Evolutionary conservation across 2,888 invertebrate species (phyloP).

Genomic region (Autographa gamma): DNA sequence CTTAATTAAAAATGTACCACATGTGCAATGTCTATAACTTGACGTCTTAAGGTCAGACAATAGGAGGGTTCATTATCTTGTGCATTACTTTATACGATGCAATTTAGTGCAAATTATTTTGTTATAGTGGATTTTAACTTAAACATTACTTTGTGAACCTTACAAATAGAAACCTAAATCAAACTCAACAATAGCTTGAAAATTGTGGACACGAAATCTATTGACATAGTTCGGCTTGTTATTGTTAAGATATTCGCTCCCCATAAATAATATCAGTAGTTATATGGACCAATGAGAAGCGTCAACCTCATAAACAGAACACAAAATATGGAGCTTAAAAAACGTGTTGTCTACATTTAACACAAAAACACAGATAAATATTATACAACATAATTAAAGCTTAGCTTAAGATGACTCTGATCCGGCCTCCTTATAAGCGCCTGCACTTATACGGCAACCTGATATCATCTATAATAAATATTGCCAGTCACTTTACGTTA

Average conservation of each 20-base stretch:
- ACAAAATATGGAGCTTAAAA: conserved; percentile 5
- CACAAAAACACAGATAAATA: conserved; percentile 33
- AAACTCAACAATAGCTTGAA: no score
- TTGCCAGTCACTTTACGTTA: conserved; percentile 49
- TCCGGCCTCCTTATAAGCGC: conserved; percentile 50
- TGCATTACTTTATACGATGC: neutral
- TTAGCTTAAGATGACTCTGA: conserved; percentile 39
- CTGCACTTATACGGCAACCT: conserved; percentile 68
- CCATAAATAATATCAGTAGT: neutral
- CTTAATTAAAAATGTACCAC: neutral
- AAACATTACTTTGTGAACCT: neutral
- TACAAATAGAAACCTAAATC: neutral
- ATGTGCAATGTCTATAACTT: conserved; percentile 5
- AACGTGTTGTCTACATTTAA: neutral
- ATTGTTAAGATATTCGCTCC: neutral
- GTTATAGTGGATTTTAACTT: neutral
- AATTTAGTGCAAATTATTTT: neutral
- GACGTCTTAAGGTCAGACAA: conserved; percentile 14
- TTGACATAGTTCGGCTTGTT: neutral
- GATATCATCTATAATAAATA: conserved; percentile 62
- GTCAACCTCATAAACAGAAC: neutral
- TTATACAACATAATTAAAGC: conserved; percentile 24
- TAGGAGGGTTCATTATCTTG: conserved; percentile 3
- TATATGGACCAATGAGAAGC: neutral
- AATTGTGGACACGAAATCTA: neutral